Evolutionary conservation across 2,888 invertebrate genomes (phyloP).

Genomic region (Pseudanteris insignis): DNA sequence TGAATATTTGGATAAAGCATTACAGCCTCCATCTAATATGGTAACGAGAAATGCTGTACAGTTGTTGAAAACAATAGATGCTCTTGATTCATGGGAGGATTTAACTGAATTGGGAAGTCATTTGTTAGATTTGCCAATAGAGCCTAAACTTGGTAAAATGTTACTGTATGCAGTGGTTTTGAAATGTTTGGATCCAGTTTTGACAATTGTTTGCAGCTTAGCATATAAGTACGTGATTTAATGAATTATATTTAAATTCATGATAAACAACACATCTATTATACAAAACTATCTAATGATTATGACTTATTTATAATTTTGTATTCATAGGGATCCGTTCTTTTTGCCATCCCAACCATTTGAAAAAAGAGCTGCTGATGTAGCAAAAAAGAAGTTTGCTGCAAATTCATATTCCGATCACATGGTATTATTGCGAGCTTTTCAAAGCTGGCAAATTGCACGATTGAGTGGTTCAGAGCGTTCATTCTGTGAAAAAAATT

Average conservation of each 20-base stretch:
- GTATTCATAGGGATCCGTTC: constrained; percentile 75
- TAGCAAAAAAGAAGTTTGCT: constrained; percentile 76
- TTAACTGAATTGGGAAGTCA: constrained; percentile 89
- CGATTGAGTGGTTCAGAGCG: constrained; percentile 73
- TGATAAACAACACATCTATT: no score
- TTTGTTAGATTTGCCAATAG: constrained; percentile 89
- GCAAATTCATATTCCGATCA: constrained; percentile 88
- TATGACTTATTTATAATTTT: constrained; percentile 1
- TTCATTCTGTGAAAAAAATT: constrained; percentile 79
- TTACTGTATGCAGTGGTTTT: constrained; percentile 88
- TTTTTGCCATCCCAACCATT: constrained; percentile 78
- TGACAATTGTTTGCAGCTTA: constrained; percentile 89
- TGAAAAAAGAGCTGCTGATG: constrained; percentile 72
- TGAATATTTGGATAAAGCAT: constrained; percentile 82
- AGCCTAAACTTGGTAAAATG: constrained; percentile 92
- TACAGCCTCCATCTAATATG: constrained; percentile 85
- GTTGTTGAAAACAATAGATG: constrained; percentile 81
- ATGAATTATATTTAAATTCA: constrained; percentile 1
- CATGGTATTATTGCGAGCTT: constrained; percentile 83
- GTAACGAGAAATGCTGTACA: constrained; percentile 81
- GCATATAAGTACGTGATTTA: constrained; percentile 73
- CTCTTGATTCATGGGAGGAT: constrained; percentile 85
- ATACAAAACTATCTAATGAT: background rate
- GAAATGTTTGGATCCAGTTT: constrained; percentile 90
- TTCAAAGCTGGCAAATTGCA: constrained; percentile 76